phyloP scores from a whole-genome alignment of 2,113 vertebrate species.

The Aptenodytes forsteri region DNA sequence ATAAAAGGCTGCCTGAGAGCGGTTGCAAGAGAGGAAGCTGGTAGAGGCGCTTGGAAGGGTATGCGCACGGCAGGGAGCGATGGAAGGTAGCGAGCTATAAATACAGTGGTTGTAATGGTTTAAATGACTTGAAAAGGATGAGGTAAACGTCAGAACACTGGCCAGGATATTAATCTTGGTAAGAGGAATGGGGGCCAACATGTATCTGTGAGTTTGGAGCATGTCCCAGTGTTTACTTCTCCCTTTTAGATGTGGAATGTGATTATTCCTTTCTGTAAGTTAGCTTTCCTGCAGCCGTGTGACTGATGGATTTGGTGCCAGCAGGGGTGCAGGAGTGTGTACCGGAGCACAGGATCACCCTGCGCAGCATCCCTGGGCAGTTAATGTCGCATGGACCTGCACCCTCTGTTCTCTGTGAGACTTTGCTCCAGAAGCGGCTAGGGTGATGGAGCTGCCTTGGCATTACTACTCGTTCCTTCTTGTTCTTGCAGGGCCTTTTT shows the following conservation, averaged over 20 bases:
- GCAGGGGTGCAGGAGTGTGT: background rate
- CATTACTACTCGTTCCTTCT: background rate
- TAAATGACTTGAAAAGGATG: conserved; percentile 51
- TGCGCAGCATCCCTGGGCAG: background rate
- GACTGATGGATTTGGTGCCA: background rate
- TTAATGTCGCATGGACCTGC: fast-evolving
- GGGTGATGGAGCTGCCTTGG: background rate
- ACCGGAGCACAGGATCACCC: background rate
- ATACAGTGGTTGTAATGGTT: conserved; percentile 7
- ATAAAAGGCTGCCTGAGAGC: conserved; percentile 11
- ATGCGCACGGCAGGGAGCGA: background rate
- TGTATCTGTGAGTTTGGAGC: background rate
- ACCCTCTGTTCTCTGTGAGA: background rate
- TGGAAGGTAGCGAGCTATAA: conserved; percentile 34
- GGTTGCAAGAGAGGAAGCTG: background rate
- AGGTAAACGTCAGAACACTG: conserved; percentile 43
- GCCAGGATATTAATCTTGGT: conserved; percentile 45
- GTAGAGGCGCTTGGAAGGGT: background rate
- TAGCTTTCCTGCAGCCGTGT: background rate
- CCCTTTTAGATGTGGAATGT: background rate
- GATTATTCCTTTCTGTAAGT: background rate
- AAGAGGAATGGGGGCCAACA: conserved; percentile 43
- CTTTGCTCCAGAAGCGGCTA: background rate
- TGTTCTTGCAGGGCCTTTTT: background rate
- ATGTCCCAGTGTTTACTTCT: background rate